Percentiles rank a stretch among this genome's conserved stretches.
phyloP scores from a whole-genome alignment of 2,113 vertebrate species.

The Theristicus caerulescens region DNA sequence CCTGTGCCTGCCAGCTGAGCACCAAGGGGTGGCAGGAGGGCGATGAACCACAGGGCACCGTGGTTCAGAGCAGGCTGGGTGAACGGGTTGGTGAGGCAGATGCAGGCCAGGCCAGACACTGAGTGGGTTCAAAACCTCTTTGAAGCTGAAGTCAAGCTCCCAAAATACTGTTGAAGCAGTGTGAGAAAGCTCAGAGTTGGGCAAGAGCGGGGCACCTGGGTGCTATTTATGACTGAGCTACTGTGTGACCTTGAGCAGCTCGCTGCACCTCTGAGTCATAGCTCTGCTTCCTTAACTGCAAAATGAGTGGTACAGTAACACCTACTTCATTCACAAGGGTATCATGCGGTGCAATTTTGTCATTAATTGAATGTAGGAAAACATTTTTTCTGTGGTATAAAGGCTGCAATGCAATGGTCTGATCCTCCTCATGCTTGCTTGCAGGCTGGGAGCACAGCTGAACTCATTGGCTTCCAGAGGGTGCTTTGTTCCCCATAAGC shows the following conservation, averaged over 20 bases:
- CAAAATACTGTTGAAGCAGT: neutral
- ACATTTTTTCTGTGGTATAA: neutral
- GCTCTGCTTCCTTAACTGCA: neutral
- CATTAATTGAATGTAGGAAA: neutral
- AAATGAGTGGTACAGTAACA: neutral
- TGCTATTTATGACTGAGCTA: slow-evolving; percentile 13
- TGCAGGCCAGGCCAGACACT: neutral
- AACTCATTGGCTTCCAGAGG: neutral
- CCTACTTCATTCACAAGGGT: neutral
- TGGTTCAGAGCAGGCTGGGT: neutral
- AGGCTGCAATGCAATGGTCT: neutral
- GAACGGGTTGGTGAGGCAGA: neutral
- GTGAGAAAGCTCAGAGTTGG: neutral
- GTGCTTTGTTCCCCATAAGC: neutral
- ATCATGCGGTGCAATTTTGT: neutral
- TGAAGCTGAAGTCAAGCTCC: neutral
- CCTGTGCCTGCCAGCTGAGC: neutral
- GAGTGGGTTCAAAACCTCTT: neutral
- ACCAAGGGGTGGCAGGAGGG: neutral
- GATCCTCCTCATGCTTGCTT: neutral
- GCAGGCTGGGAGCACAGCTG: neutral
- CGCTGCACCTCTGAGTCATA: neutral
- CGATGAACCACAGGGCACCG: neutral
- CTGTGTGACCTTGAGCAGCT: slow-evolving; percentile 31
- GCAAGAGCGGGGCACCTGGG: neutral